Percentiles rank a stretch among this genome's conserved stretches.
Evolutionary conservation across 1,140 invertebrate genomes (phyloP).

Genomic region (Whitmania pigra): DNA sequence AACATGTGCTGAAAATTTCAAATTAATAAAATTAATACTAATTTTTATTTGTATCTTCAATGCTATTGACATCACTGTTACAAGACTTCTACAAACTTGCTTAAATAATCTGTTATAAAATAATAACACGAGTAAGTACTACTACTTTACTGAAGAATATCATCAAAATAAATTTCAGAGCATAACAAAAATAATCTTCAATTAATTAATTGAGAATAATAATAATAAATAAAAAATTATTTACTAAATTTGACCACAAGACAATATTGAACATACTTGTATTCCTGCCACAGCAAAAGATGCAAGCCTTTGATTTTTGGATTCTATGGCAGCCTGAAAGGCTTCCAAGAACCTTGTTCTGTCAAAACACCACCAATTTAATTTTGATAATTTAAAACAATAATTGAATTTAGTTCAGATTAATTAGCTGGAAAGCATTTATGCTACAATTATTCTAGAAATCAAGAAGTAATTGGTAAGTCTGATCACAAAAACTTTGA

Average conservation of each 20-base stretch:
- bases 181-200: no score
- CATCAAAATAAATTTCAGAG: no score
- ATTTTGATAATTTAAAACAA: background rate
- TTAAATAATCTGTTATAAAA: no score
- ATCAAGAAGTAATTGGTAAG: background rate
- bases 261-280: conserved; percentile 52
- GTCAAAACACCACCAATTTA: conserved; percentile 6
- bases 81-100: no score
- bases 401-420: background rate
- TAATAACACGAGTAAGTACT: no score
- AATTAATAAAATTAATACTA: background rate
- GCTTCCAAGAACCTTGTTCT: conserved; percentile 63
- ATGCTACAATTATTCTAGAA: background rate
- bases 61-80: no score
- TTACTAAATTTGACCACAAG: no score
- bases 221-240: no score
- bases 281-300: conserved; percentile 66
- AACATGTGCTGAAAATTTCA: conserved; percentile 59
- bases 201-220: no score
- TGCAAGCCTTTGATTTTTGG: conserved; percentile 67
- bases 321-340: conserved; percentile 71
- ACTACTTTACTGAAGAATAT: no score
- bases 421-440: background rate
- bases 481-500: background rate
- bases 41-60: no score